These are phyloP conservation scores for Hypomecis atomaria DNA, from an alignment of 2,888 invertebrate species.

Conservation along the genomic window DNA sequence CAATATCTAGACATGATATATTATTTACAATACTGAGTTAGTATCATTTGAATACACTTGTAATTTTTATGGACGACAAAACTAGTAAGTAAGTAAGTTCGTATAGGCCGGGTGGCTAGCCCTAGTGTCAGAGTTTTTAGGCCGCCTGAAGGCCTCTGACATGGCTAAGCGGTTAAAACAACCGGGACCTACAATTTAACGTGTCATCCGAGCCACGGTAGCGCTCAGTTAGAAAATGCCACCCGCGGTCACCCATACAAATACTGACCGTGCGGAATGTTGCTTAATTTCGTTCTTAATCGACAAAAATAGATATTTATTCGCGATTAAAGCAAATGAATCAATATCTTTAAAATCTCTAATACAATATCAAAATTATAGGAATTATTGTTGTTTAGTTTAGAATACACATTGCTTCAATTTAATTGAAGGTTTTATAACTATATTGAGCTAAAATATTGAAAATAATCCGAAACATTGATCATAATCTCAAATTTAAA, in stretches of 20 bases:
- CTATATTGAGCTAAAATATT: neutral
- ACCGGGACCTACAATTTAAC: no score
- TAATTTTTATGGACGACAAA: neutral
- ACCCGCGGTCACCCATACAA: no score
- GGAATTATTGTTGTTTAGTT: neutral
- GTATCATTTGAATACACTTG: neutral
- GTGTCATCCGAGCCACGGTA: no score
- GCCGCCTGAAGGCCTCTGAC: no score
- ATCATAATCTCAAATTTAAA: neutral
- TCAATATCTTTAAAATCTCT: constrained; percentile 3
- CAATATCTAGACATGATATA: constrained; percentile 4
- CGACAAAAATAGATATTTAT: no score
- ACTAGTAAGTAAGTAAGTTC: no score
- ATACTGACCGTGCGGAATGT: no score
- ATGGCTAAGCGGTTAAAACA: no score
- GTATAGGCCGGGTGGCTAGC: no score
- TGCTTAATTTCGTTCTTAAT: no score
- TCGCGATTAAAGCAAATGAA: neutral
- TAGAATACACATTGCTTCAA: constrained; percentile 2
- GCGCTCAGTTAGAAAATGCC: no score
- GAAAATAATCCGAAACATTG: neutral
- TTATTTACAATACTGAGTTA: constrained; percentile 9
- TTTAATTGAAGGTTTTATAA: constrained; percentile 19
- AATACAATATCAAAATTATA: neutral
- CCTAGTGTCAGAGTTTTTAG: no score